A percentile compares a stretch with the other conserved stretches of the same genome.
Evolutionary conservation across 2,888 invertebrate species (phyloP).

Genomic region (Drosophila meridionalis): DNA sequence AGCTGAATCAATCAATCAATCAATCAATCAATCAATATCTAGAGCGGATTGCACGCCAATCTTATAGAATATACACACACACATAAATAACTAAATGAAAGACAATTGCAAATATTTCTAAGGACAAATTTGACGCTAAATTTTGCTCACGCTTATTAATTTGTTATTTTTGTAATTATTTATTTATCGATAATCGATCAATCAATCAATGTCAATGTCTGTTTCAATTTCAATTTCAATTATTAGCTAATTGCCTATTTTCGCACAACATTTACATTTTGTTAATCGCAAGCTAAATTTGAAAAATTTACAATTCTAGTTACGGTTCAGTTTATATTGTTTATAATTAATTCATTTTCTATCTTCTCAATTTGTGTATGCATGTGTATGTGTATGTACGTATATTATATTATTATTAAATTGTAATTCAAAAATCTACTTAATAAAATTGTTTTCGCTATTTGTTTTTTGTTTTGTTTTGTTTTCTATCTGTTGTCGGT

Average conservation of each 20-base stretch:
- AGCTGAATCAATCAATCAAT: constrained; percentile 29
- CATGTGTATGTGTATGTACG: constrained; percentile 37
- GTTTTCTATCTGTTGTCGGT: constrained; percentile 56
- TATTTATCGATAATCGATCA: background rate
- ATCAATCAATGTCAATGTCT: constrained; percentile 1
- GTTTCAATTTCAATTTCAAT: constrained; percentile 15
- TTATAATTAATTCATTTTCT: constrained; percentile 29
- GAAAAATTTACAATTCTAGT: constrained; percentile 64
- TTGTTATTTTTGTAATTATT: constrained; percentile 1
- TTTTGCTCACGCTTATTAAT: constrained; percentile 30
- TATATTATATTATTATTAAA: constrained; percentile 54
- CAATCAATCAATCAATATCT: constrained; percentile 12
- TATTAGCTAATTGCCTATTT: constrained; percentile 38
- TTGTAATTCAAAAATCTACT: constrained; percentile 81
- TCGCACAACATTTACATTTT: constrained; percentile 65
- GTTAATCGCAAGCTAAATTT: constrained; percentile 55
- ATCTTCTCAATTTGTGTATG: constrained; percentile 13
- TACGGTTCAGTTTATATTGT: constrained; percentile 18
- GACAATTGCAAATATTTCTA: constrained; percentile 27
- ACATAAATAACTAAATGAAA: constrained; percentile 40
- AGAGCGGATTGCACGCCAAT: constrained; percentile 3
- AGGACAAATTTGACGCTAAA: constrained; percentile 28
- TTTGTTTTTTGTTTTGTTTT: constrained; percentile 28
- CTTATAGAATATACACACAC: constrained; percentile 44
- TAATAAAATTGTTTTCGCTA: constrained; percentile 71